Base-by-base conservation (phyloP, 2,797 vertebrate genomes). In the Sebastes wilsoni region DNA sequence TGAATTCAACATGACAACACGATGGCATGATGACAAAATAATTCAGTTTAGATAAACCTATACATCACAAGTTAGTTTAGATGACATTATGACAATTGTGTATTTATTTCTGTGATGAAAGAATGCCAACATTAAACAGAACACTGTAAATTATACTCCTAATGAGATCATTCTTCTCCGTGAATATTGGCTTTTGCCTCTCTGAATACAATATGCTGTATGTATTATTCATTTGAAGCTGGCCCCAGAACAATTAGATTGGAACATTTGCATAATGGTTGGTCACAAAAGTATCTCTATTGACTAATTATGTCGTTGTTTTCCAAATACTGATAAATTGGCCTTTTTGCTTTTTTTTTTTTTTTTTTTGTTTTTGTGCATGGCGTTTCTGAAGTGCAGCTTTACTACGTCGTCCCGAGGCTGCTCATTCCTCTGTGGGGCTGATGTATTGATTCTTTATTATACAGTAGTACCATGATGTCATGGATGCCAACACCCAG, bases 181-280 rank as follows among this genome's bases (percentile, higher is more conserved):
- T 84, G 82, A 90, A 83, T 87, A 87, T 84, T 88, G 84, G 74
- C 88, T 92, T 88, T 81, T 88, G 84, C 66, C 67, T 77, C 67
- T 72, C 60, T 69, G 77, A 87, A 78, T 86, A 85, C 80, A 91
- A 86, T 82, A 55, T 79, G 82, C 66, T 83, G 64, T 82, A 87
- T 95, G 85, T 80, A 93, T 95, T 93, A 94, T 95, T 95, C 90
- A 94, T 92, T 84, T 88, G 78, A 91, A 91, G 82, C 64, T 80
- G 82, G 86, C 79, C 90, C 82, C 74, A 83, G 83, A 90, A 91
- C 88, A 92, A 92, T 92, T 91, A 90, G 75, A 91, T 88, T 78
- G n/a, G 38, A 76, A 68, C 73, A 93, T 94, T 92, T 93, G 85
- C 94, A 90, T 94, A 94, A 94, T 92, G 88, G 82, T 91, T 74